Evolutionary conservation across 1,140 invertebrate species (phyloP), one percentile per base, ranked within the genome.

Genomic region (Ceratosolen fusciceps): DNA sequence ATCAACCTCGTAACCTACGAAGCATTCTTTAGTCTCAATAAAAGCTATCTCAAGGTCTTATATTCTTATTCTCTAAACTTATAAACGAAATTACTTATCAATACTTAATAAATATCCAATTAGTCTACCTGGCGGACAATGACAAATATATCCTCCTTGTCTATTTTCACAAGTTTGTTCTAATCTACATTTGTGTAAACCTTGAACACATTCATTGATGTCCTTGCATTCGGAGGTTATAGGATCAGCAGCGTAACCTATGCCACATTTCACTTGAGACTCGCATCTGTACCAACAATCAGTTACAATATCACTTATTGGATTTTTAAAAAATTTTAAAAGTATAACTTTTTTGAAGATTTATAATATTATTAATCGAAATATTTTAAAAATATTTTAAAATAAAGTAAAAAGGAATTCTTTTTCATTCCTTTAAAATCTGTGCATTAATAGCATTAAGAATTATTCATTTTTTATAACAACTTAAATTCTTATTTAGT

Each of bases 151-250:
- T 3, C 94, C 94, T 19, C 96, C 95, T 3, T 89, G 90, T 7
- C 93, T 90, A 87, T 97, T 97, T 62, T 93, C 92, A 83, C 96
- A 97, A 1, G 91, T 90, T 86, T 96, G 95, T n/a, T 92, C 91
- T 0, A 90, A 86, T 0, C 90, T 91, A 84, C 96, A 97, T 82
- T 92, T 92, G 73, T 95, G 93, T 4, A 89, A 92, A 0, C 92
- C 92, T 9, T 92, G 91, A 0, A 89, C 85, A 82, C 95, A 96
- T 84, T 96, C 95, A 84, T 96, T 92, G 12, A 95, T 89, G 85
- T 95, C 94, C 1, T 93, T 82, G 79, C 93, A 94, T 26, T 82
- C 80, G n/a, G 82, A 82, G 1, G 80, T 80, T 12, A 24, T 8
- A 0, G 83, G 60, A 74, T 90, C 87, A 49, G 95, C 88, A 0